Conservation (phyloP, 2,113 vertebrate genomes). For the Etheostoma cragini region DNA sequence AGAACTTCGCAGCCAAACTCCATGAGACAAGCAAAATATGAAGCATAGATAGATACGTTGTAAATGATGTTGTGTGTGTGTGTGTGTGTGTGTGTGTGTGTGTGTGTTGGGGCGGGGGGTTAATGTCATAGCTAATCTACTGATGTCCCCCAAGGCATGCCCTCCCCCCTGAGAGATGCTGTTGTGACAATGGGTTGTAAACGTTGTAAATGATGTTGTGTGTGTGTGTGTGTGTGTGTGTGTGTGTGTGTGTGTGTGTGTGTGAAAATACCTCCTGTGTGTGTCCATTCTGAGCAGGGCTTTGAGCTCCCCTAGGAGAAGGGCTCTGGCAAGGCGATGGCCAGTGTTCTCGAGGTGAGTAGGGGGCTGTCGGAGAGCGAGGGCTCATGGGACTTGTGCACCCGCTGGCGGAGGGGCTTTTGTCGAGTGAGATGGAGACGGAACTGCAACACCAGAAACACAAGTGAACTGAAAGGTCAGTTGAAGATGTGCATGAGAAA, state of each 20-base stretch:
- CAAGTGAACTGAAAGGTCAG: constrained; percentile 3
- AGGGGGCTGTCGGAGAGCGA: constrained; percentile 29
- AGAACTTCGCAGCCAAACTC: neutral
- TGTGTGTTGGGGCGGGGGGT: constrained; percentile 44
- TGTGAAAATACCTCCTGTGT: constrained; percentile 57
- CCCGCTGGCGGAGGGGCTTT: constrained; percentile 63
- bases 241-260: too few relatives aligned
- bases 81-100: constrained; percentile 1
- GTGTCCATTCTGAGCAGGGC: constrained; percentile 66
- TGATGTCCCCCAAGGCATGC: constrained; percentile 62
- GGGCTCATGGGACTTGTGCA: constrained; percentile 73
- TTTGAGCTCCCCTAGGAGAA: constrained; percentile 32
- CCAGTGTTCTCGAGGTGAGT: constrained; percentile 52
- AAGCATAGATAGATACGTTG: neutral
- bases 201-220: neutral
- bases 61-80: neutral
- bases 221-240: too few relatives aligned
- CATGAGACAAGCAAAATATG: constrained; percentile 37
- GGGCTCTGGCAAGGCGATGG: constrained; percentile 59
- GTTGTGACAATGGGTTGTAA: constrained; percentile 67
- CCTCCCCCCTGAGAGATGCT: constrained; percentile 54
- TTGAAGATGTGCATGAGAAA: neutral
- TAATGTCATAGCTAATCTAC: constrained; percentile 78
- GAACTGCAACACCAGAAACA: constrained; percentile 73
- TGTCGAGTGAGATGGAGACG: constrained; percentile 82